Evolutionary conservation across 2,888 invertebrate genomes (phyloP).

Genomic region (Aspidiotus rigidus): DNA sequence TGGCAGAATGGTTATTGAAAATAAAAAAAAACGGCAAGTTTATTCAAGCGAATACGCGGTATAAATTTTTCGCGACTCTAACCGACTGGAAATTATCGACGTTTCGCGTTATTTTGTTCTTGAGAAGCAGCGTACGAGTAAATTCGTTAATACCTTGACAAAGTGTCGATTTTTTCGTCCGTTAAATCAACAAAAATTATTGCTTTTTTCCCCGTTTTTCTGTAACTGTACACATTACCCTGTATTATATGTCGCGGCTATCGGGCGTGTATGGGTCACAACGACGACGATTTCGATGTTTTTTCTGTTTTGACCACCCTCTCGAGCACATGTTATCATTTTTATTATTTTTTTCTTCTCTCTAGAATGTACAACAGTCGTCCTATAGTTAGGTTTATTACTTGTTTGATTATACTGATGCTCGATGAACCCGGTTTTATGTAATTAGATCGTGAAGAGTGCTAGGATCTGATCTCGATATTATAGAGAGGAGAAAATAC

Average conservation of each 20-base stretch:
- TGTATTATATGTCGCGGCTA: too few species aligned
- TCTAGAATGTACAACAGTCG: too few species aligned
- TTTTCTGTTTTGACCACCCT: constrained; percentile 5
- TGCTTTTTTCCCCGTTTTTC: constrained; percentile 3
- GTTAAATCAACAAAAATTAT: neutral
- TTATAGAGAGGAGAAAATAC: too few species aligned
- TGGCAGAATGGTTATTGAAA: neutral
- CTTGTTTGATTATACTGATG: too few species aligned
- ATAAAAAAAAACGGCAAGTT: constrained; percentile 3
- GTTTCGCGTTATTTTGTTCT: constrained; percentile 7
- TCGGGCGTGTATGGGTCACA: neutral
- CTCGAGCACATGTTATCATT: constrained; percentile 9
- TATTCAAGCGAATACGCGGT: constrained; percentile 9
- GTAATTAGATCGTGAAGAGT: too few species aligned
- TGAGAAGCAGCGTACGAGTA: constrained; percentile 2
- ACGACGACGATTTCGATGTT: constrained; percentile 3
- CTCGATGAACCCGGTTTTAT: too few species aligned
- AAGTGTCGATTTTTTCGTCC: constrained; percentile 10
- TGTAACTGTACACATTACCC: neutral
- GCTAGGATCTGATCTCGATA: too few species aligned
- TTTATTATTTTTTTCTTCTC: neutral
- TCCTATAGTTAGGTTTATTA: too few species aligned
- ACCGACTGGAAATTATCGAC: constrained; percentile 12
- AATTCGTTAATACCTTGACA: neutral
- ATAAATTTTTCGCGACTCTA: constrained; percentile 12